Base-by-base conservation (phyloP, 2,888 invertebrate species). In the Xylocampa areola region DNA sequence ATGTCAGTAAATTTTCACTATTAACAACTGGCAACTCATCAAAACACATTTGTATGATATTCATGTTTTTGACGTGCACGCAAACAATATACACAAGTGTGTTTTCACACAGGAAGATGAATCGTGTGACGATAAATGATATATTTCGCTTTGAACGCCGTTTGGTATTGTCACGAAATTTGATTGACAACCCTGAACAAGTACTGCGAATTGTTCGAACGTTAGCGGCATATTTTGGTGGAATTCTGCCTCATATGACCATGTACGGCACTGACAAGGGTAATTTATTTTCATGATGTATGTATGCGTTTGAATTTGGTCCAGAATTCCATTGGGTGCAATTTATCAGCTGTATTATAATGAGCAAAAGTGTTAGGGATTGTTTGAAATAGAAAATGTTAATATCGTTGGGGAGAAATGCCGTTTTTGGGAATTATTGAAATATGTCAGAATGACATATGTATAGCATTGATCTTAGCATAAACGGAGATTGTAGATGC, bases 151-250 rank as follows among this genome's bases (percentile, higher is more conserved):
- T 75, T 76, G 79, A 80, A 64, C 74, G 72, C 69, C 78, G 72
- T 73, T 76, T 74, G 75, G 77, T 73, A 82, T 84, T 84, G 86
- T 85, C 81, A 66, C 73, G 69, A 62, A 67, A 60, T 80, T 76
- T 83, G 83, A 85, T 79, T 82, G 85, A 85, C 82, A 67, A 76
- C 67, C 57, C 63, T 51, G 72, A 50, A 60, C 52, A 55, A 54
- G 64, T 67, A 55, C 48, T 50, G 47, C 8, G 61, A 55, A 57
- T 67, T 72, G 66, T 74, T 68, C 52, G 36, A 45, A 52, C 55
- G 54, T 48, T 65, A 45, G 57, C 45, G 58, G 57, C 41, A 61
- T 59, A 67, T 70, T 73, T 73, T 55, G 53, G 25, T 0, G 30
- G 36, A 50, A 50, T 55, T 50, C 30, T 43, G 53, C 30, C 57